phyloP scores from a whole-genome alignment of 2,113 vertebrate species.

The Phodopus roborovskii region DNA sequence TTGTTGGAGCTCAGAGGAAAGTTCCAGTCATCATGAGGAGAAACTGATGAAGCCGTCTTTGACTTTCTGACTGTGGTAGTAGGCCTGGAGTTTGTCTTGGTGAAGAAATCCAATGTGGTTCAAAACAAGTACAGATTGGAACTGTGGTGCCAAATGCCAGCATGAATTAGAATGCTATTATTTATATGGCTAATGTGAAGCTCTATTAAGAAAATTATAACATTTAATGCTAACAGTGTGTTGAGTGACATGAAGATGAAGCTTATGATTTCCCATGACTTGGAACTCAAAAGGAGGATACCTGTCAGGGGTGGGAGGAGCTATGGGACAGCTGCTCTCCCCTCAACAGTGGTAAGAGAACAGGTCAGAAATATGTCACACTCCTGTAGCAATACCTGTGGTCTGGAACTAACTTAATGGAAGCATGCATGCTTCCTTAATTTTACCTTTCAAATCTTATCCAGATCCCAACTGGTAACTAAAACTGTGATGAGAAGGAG shows the following conservation, averaged over 20 bases:
- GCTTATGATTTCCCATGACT: neutral
- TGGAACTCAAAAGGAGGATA: neutral
- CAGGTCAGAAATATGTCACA: neutral
- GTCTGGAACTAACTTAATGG: neutral
- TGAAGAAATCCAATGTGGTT: neutral
- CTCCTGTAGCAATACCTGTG: fast-evolving
- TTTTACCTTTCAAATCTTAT: neutral
- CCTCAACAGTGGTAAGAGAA: neutral
- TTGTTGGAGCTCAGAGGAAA: neutral
- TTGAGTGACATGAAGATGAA: neutral
- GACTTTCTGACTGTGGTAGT: neutral
- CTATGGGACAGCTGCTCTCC: neutral
- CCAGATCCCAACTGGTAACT: neutral
- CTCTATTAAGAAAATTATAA: neutral
- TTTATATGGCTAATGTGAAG: neutral
- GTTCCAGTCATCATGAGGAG: neutral
- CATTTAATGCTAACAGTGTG: neutral
- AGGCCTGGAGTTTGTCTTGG: neutral
- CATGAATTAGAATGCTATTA: neutral
- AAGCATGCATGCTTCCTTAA: neutral
- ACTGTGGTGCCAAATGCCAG: neutral
- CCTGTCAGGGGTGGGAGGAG: too few relatives aligned
- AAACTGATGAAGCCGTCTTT: neutral
- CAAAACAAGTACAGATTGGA: neutral
- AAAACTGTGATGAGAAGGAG: neutral